Evolutionary conservation across 2,888 invertebrate species (phyloP).

Genomic region (Monoplex corrugatus): DNA sequence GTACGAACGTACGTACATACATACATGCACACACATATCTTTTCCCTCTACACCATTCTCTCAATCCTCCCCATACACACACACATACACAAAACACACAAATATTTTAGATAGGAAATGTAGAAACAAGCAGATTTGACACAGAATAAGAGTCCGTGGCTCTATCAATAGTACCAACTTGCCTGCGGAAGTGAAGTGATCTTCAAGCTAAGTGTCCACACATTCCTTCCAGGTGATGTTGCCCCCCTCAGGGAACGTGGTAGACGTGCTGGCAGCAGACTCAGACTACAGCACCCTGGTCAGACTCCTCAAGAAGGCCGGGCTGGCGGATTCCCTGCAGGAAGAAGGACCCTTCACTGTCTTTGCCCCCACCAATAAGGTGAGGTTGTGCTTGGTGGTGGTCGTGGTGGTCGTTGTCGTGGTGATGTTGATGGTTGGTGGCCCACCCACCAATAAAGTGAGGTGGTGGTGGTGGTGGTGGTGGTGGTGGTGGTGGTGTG

Average conservation of each 20-base stretch:
- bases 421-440: too few relatives aligned
- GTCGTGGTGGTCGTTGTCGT: too few relatives aligned
- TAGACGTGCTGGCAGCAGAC: constrained; percentile 82
- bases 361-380: constrained; percentile 84
- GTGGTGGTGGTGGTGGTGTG: too few relatives aligned
- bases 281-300: constrained; percentile 71
- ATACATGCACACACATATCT: too few relatives aligned
- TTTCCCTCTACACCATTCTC: not conserved
- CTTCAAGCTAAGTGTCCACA: too few relatives aligned
- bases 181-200: too few relatives aligned
- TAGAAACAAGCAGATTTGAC: not conserved
- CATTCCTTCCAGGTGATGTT: constrained; percentile 73
- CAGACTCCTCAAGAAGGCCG: constrained; percentile 81
- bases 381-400: constrained; percentile 44
- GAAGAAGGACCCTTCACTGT: constrained; percentile 84
- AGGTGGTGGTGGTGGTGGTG: too few relatives aligned
- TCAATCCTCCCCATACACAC: not conserved
- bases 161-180: too few relatives aligned
- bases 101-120: not conserved
- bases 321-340: constrained; percentile 83
- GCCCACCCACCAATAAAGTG: too few relatives aligned
- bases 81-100: not conserved
- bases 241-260: constrained; percentile 83
- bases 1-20: too few relatives aligned
- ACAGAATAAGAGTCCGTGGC: not conserved